A percentile compares a stretch with the other conserved stretches of the same genome.
Evolutionary conservation across 2,113 vertebrate genomes (phyloP).

Genomic region (Gracilinanus agilis): DNA sequence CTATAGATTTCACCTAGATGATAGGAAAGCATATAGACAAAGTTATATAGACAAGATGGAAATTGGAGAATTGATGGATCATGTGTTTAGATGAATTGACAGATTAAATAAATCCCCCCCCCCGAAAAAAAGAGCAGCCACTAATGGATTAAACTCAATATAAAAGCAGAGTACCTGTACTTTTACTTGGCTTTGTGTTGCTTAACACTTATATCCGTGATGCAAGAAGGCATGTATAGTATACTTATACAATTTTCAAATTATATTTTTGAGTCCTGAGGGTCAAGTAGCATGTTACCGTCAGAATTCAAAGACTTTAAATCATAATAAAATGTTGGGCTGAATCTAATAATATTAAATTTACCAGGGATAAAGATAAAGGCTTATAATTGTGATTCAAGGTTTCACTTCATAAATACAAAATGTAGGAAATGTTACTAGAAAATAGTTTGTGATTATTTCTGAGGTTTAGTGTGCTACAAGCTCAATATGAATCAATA

Average conservation of each 20-base stretch:
- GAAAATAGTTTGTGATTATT: neutral
- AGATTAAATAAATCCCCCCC: neutral
- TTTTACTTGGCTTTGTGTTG: neutral
- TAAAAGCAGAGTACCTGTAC: neutral
- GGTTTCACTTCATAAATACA: neutral
- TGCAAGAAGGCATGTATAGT: neutral
- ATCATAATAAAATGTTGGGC: neutral
- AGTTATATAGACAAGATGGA: neutral
- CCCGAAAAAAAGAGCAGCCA: neutral
- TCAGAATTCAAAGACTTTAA: neutral
- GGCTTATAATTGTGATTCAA: neutral
- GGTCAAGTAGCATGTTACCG: neutral
- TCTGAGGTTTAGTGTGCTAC: neutral
- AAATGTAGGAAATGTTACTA: neutral
- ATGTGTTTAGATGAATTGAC: neutral
- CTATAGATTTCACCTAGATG: neutral
- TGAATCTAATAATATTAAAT: neutral
- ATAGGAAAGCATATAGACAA: neutral
- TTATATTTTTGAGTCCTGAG: neutral
- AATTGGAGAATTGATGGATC: neutral
- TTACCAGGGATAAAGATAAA: neutral
- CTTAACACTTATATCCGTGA: neutral
- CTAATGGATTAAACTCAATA: neutral
- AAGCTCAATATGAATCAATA: neutral
- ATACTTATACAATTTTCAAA: neutral